phyloP scores from a whole-genome alignment of 1,140 invertebrate genomes.

The Oryzaephilus surinamensis region DNA sequence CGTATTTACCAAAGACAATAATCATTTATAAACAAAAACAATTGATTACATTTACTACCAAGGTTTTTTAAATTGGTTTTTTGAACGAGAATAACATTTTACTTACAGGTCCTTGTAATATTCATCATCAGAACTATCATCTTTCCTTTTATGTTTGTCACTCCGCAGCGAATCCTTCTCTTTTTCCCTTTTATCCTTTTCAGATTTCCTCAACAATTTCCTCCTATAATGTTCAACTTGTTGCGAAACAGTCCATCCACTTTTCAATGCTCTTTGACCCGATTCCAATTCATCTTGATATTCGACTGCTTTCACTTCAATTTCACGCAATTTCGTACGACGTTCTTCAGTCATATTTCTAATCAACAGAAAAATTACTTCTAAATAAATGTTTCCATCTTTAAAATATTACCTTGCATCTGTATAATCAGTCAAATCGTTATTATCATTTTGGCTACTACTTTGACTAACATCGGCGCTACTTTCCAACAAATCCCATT shows the following conservation, averaged over 20 bases:
- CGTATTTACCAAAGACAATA: too few relatives aligned
- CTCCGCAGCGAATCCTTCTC: conserved; percentile 24
- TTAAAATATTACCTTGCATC: conserved; percentile 25
- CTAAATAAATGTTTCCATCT: background rate
- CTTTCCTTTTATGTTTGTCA: conserved; percentile 30
- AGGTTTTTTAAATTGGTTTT: background rate
- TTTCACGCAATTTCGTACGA: conserved; percentile 75
- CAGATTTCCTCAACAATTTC: conserved; percentile 69
- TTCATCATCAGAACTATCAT: conserved; percentile 33
- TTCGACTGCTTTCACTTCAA: conserved; percentile 89
- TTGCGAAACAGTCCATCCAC: conserved; percentile 64
- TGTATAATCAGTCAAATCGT: conserved; percentile 30
- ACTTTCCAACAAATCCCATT: conserved; percentile 59
- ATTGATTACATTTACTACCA: background rate
- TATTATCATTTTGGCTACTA: conserved; percentile 37
- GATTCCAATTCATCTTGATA: conserved; percentile 94
- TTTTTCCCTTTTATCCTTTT: conserved; percentile 31
- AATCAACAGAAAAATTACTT: conserved; percentile 1
- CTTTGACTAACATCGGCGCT: conserved; percentile 40
- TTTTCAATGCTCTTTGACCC: conserved; percentile 64
- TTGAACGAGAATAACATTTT: conserved; percentile 7
- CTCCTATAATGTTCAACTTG: conserved; percentile 88
- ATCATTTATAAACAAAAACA: too few relatives aligned
- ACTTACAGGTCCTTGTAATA: conserved; percentile 36
- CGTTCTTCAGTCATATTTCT: conserved; percentile 56